Conservation (phyloP, 1,140 invertebrate genomes). For the Tribolium castaneum region DNA sequence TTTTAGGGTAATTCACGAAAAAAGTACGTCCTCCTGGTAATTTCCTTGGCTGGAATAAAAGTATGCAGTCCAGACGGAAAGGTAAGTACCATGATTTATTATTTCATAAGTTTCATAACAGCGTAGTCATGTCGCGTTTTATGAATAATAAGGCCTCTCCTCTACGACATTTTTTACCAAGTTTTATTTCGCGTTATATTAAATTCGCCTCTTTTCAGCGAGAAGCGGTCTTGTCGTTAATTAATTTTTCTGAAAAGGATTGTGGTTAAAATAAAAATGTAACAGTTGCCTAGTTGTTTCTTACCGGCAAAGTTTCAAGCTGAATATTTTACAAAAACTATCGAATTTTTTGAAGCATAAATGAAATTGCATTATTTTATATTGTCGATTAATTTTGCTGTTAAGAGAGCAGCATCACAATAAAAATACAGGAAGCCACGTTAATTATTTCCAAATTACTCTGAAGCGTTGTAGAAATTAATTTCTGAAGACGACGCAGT, state of each 20-base stretch:
- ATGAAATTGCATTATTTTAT: too few relatives aligned
- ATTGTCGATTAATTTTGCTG: too few relatives aligned
- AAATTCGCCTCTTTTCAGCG: not conserved
- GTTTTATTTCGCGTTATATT: constrained; percentile 38
- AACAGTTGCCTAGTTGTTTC: not conserved
- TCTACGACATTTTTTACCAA: constrained; percentile 29
- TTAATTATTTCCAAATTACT: not conserved
- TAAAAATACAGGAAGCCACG: not conserved
- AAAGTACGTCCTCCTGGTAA: constrained; percentile 34
- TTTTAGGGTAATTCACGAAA: constrained; percentile 22
- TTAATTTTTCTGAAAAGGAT: not conserved
- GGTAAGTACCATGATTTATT: constrained; percentile 41
- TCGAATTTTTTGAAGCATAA: not conserved
- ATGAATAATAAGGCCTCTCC: constrained; percentile 28
- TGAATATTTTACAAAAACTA: not conserved
- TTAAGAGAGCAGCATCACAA: not conserved
- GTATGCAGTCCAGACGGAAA: constrained; percentile 44
- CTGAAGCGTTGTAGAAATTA: not conserved
- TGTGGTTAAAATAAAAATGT: not conserved
- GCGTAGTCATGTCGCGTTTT: constrained; percentile 29
- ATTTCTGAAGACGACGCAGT: not conserved
- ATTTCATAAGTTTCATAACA: constrained; percentile 39
- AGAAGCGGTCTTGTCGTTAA: not conserved
- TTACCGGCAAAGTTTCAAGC: not conserved
- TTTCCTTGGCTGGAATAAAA: constrained; percentile 40